Base-by-base conservation (phyloP, 2,797 vertebrate species). In the Loriculus beryllinus region DNA sequence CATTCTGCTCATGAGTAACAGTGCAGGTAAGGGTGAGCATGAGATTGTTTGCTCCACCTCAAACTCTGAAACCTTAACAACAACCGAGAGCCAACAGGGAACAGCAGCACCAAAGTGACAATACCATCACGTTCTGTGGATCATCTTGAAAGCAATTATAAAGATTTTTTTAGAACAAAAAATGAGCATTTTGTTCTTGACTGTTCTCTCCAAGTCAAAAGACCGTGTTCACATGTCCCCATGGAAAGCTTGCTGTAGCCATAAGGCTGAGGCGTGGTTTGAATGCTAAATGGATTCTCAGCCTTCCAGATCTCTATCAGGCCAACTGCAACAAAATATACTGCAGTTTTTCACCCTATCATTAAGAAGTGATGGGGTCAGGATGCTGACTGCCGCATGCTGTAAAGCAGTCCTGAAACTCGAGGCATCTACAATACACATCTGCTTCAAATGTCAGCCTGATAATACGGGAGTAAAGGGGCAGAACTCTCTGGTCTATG, bases 141-240 rank as follows among this genome's bases (percentile, higher is more conserved):
- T 57, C 17, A 33, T 39, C 57, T 40, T 81, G 25, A 75, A 90
- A 90, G 59, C 10, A n/a, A 22, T 70, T 37, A 63, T 5, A 16
- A 78, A 69, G 80, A 57, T 11, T 82, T 65, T 60, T 87, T 49
- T 40, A 76, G 25, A 86, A 79, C 16, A 63, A 85, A 85, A 82
- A 92, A n/a, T 9, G 49, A 74, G 42, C 51, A 54, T 82, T 90
- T 93, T 91, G 67, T 45, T 93, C 54, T 60, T 72, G 33, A 76
- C 67, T 74, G 37, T 28, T 91, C 72, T 69, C 49, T 60, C n/a
- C 19, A 74, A 84, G 59, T 10, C 28, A 65, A 57, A 86, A 59
- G 42, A 54, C 29, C 4, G 0, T 45, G 47, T 39, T 88, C 37
- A 57, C 69, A 82, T 0, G 0, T 76, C 77, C 80, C 56, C 28